Conservation (phyloP, 2,113 vertebrate genomes). For the Arenaria interpres region DNA sequence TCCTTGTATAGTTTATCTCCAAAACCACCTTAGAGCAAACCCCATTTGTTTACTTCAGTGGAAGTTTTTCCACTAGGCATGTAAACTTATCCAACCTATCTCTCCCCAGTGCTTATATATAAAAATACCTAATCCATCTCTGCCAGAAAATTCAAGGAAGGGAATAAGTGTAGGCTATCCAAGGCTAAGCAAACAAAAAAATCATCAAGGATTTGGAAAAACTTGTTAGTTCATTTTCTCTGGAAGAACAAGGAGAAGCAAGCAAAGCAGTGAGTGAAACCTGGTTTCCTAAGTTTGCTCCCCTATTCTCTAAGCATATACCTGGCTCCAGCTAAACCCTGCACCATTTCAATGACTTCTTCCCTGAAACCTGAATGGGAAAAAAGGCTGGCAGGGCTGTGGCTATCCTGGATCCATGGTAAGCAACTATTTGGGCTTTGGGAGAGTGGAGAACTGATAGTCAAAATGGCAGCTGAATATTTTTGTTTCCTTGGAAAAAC, state of each 20-base stretch:
- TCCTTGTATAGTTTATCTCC: slow-evolving; percentile 32
- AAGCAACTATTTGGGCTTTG: not conserved
- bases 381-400: not conserved
- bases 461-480: not conserved
- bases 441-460: not conserved
- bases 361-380: not conserved
- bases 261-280: not conserved
- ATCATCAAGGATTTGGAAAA: slow-evolving; percentile 11
- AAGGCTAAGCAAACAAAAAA: slow-evolving; percentile 35
- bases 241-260: not conserved
- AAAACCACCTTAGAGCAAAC: slow-evolving; percentile 44
- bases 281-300: not conserved
- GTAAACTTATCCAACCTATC: slow-evolving; percentile 32
- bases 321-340: not conserved
- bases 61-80: slow-evolving; percentile 41
- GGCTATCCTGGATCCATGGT: not conserved
- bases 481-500: not conserved
- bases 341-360: not conserved
- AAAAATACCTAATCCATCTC: slow-evolving; percentile 54
- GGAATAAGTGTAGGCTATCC: not conserved
- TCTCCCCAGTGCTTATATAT: slow-evolving; percentile 38
- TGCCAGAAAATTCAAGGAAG: slow-evolving; percentile 31
- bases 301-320: not conserved
- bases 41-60: slow-evolving; percentile 44
- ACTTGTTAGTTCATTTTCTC: not conserved